These are phyloP conservation scores for Hephaestus fuliginosus DNA, from an alignment of 2,797 vertebrate species.

Conservation along the genomic window DNA sequence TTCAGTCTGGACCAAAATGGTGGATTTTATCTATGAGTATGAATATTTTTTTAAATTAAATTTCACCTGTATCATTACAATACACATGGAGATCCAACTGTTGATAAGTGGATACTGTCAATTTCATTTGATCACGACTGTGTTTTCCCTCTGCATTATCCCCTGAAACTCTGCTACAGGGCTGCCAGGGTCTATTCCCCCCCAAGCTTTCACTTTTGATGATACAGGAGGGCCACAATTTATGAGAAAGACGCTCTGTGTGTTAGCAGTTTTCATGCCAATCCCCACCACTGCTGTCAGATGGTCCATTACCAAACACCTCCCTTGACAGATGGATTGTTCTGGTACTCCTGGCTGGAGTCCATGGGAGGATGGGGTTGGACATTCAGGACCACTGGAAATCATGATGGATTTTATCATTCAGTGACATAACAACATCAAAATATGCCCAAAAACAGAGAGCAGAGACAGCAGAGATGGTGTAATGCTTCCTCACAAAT, in stretches of 20 bases:
- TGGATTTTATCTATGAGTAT: not conserved
- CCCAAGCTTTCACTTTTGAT: not conserved
- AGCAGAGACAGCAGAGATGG: not conserved
- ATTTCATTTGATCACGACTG: not conserved
- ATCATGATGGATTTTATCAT: slow-evolving; percentile 39
- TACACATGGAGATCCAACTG: not conserved
- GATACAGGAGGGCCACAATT: not conserved
- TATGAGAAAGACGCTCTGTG: slow-evolving; percentile 5
- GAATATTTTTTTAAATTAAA: not conserved
- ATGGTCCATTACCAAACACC: slow-evolving; percentile 39
- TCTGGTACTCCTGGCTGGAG: not conserved
- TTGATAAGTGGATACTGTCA: not conserved
- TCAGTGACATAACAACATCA: slow-evolving; percentile 19
- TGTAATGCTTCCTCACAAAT: slow-evolving; percentile 2
- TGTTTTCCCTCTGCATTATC: not conserved
- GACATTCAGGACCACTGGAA: slow-evolving; percentile 7
- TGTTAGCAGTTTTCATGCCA: slow-evolving; percentile 31
- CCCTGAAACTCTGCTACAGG: not conserved
- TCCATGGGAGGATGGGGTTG: not conserved
- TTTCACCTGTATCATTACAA: not conserved
- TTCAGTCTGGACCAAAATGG: no score
- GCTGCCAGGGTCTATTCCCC: not conserved
- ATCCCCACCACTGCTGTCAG: slow-evolving; percentile 46
- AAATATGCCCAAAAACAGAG: slow-evolving; percentile 10
- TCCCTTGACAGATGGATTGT: slow-evolving; percentile 40